phyloP scores from a whole-genome alignment of 2,113 vertebrate species.

The Stigmatopora nigra region DNA sequence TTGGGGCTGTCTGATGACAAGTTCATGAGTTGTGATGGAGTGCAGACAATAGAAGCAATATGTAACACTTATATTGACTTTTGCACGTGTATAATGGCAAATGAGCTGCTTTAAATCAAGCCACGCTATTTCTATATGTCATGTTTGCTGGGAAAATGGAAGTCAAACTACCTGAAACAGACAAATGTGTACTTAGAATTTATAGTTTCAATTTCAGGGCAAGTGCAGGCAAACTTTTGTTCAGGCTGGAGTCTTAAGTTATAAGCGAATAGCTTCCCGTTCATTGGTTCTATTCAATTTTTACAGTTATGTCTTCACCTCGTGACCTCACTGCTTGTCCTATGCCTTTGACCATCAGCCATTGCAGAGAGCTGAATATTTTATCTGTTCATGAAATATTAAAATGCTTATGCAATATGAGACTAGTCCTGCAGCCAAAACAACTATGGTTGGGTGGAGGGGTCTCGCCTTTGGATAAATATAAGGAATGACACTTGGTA shows the following conservation, averaged over 20 bases:
- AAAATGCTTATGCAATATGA: constrained; percentile 67
- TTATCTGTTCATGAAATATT: constrained; percentile 65
- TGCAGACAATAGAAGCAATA: constrained; percentile 6
- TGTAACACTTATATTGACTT: constrained; percentile 37
- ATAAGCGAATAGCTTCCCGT: constrained; percentile 2
- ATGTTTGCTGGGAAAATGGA: too few relatives aligned
- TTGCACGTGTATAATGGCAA: constrained; percentile 29
- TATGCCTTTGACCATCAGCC: constrained; percentile 35
- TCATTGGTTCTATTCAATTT: constrained; percentile 16
- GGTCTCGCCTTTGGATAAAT: constrained; percentile 5
- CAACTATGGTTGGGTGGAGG: constrained; percentile 41
- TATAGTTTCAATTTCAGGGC: too few relatives aligned
- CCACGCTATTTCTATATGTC: too few relatives aligned
- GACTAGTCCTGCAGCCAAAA: constrained; percentile 49
- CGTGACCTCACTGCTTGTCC: constrained; percentile 29
- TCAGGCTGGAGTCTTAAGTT: neutral
- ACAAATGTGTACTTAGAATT: too few relatives aligned
- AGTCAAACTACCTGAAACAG: too few relatives aligned
- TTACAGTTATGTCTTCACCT: constrained; percentile 36
- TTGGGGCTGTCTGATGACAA: constrained; percentile 32
- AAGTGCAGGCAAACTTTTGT: too few relatives aligned
- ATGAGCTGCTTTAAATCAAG: constrained; percentile 45
- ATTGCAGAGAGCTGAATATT: constrained; percentile 64
- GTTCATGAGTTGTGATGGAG: constrained; percentile 12
- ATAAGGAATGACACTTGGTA: neutral